These are phyloP conservation scores for Brachypteracias leptosomus DNA, from an alignment of 2,113 vertebrate species.

Conservation along the genomic window DNA sequence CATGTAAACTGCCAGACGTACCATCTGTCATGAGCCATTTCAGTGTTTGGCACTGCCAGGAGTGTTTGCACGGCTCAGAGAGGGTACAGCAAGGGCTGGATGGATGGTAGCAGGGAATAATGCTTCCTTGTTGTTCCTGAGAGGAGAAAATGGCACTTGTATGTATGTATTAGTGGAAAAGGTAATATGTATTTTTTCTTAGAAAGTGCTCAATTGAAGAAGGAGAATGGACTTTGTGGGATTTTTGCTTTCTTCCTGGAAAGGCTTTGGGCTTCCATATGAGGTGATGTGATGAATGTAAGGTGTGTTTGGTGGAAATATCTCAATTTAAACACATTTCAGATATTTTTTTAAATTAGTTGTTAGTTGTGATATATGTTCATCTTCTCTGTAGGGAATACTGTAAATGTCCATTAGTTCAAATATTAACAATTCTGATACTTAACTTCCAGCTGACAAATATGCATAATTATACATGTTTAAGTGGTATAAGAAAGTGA, in stretches of 20 bases:
- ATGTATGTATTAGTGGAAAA: neutral
- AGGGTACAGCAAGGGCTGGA: neutral
- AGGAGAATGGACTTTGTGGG: neutral
- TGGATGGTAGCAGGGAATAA: neutral
- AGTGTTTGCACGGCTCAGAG: neutral
- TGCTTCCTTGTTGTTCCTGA: too few species aligned
- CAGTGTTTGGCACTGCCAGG: neutral
- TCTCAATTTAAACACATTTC: neutral
- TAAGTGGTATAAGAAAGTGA: neutral
- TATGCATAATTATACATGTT: fast-evolving
- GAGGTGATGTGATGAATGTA: neutral
- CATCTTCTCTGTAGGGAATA: neutral
- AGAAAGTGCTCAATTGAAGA: neutral
- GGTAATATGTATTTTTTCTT: neutral
- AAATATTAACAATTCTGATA: neutral
- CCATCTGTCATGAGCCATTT: neutral
- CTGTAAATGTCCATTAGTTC: neutral
- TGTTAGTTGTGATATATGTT: neutral
- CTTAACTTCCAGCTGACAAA: neutral
- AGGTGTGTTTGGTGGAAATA: neutral
- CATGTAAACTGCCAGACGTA: neutral
- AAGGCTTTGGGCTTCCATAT: neutral
- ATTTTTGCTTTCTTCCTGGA: neutral
- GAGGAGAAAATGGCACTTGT: neutral
- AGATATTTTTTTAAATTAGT: neutral